phyloP scores from a whole-genome alignment of 2,113 vertebrate genomes.

The Pimephales promelas region DNA sequence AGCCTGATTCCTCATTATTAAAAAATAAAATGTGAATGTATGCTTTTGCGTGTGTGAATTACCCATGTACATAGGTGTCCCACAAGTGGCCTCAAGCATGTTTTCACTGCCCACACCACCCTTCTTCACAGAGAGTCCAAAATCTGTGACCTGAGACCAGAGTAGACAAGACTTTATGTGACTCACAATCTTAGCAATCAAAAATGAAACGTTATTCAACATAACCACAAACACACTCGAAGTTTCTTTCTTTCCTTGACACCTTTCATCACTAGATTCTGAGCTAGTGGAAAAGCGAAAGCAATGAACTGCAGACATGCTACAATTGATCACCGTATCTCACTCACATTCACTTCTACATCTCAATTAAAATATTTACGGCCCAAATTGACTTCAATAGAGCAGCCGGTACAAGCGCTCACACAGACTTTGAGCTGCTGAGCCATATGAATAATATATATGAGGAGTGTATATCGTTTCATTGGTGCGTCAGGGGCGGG shows the following conservation, averaged over 20 bases:
- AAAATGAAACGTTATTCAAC: slow-evolving; percentile 1
- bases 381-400: not conserved
- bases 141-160: slow-evolving; percentile 81
- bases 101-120: slow-evolving; percentile 77
- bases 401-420: slow-evolving; percentile 48
- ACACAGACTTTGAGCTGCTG: slow-evolving; percentile 29
- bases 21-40: not conserved
- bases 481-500: slow-evolving; percentile 34
- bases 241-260: not conserved
- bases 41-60: slow-evolving; percentile 55
- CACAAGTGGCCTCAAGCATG: slow-evolving; percentile 82
- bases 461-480: slow-evolving; percentile 50
- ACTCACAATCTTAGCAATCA: slow-evolving; percentile 24
- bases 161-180: slow-evolving; percentile 1
- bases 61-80: slow-evolving; percentile 86
- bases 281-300: slow-evolving; percentile 26
- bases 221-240: slow-evolving; percentile 11
- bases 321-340: slow-evolving; percentile 18
- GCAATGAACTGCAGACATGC: slow-evolving; percentile 29
- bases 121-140: slow-evolving; percentile 83
- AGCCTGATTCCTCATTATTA: no score
- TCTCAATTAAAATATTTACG: slow-evolving; percentile 42
- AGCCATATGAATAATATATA: slow-evolving; percentile 55
- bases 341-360: slow-evolving; percentile 4
- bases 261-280: slow-evolving; percentile 32